Evolutionary conservation across 2,888 invertebrate species (phyloP).

Genomic region (Rhamnusium bicolor): DNA sequence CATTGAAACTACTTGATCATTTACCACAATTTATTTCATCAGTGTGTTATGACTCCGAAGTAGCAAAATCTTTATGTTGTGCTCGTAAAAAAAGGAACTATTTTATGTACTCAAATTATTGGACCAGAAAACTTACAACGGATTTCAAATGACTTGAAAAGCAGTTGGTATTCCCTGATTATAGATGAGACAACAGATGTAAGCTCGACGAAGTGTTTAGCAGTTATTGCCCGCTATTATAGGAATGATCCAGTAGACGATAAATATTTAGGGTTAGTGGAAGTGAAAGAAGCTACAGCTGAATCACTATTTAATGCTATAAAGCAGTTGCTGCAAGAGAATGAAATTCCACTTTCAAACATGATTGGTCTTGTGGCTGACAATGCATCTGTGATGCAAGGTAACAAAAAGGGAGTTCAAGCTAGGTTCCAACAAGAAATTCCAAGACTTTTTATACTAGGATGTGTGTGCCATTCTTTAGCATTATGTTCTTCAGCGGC

Average conservation of each 20-base stretch:
- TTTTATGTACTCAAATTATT: no score
- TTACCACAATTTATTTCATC: background rate
- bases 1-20: background rate
- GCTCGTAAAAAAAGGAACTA: background rate
- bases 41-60: background rate
- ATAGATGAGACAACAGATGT: background rate
- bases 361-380: background rate
- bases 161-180: background rate
- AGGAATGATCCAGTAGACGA: background rate
- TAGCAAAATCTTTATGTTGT: background rate
- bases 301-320: conserved; percentile 2
- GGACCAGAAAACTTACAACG: no score
- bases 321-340: background rate
- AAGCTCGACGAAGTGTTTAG: background rate
- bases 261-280: background rate
- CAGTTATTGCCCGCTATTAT: background rate
- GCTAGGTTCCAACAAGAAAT: background rate
- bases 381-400: background rate
- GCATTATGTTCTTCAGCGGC: background rate
- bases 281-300: background rate
- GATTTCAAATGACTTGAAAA: no score
- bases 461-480: background rate
- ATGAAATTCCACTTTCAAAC: background rate
- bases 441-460: background rate
- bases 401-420: background rate